phyloP scores from a whole-genome alignment of 2,888 invertebrate species.

The Amorpha juglandis region DNA sequence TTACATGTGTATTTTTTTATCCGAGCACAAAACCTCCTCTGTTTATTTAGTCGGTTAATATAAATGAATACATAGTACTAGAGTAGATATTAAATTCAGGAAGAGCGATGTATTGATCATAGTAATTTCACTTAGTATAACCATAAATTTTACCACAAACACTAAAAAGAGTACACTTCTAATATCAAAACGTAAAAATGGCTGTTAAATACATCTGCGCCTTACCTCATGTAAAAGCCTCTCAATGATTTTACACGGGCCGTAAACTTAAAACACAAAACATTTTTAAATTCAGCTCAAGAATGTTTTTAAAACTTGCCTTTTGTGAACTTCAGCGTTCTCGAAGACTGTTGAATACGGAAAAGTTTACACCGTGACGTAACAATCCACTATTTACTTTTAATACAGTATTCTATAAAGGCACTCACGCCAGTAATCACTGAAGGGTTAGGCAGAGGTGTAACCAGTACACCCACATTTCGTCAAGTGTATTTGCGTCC shows the following conservation, averaged over 20 bases:
- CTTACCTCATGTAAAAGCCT: slow-evolving; percentile 1
- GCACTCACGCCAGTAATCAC: too few species aligned
- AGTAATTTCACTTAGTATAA: neutral
- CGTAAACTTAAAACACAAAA: slow-evolving; percentile 25
- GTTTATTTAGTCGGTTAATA: too few species aligned
- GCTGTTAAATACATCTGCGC: slow-evolving; percentile 23
- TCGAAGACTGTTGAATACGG: slow-evolving; percentile 11
- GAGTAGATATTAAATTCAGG: too few species aligned
- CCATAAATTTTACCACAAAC: neutral
- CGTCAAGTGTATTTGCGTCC: too few species aligned
- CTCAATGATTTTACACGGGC: slow-evolving; percentile 24
- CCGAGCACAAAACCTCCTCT: too few species aligned
- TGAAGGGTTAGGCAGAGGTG: too few species aligned
- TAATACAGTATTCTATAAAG: too few species aligned
- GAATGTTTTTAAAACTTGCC: slow-evolving; percentile 17
- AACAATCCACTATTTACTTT: neutral
- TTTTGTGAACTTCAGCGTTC: slow-evolving; percentile 16
- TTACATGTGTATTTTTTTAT: too few species aligned
- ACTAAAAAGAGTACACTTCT: slow-evolving; percentile 2
- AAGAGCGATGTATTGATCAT: too few species aligned
- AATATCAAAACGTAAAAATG: slow-evolving; percentile 20
- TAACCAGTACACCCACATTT: too few species aligned
- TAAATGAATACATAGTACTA: too few species aligned
- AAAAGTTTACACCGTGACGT: neutral
- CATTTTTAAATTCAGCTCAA: slow-evolving; percentile 19